phyloP scores from a whole-genome alignment of 2,113 vertebrate genomes.

The Brachypodius melanocephalos region DNA sequence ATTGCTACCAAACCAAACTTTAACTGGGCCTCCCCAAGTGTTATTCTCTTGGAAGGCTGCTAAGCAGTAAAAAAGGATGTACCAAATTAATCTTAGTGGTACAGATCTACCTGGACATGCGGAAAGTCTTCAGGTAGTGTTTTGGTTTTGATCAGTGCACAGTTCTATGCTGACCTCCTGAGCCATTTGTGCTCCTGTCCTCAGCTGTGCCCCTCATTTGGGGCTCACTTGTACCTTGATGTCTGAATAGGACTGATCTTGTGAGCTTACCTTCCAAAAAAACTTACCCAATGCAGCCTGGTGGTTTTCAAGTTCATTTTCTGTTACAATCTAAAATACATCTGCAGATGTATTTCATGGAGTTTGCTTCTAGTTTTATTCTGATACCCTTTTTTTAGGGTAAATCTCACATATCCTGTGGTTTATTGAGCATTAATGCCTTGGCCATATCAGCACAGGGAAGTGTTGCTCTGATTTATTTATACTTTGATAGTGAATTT shows the following conservation, averaged over 20 bases:
- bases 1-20: not conserved
- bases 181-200: not conserved
- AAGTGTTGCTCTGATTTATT: not conserved
- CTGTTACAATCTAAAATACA: not conserved
- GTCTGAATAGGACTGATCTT: not conserved
- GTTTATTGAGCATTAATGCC: not conserved
- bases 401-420: not conserved
- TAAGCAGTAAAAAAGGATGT: not conserved
- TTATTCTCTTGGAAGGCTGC: not conserved
- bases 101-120: not conserved
- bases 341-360: not conserved
- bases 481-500: not conserved
- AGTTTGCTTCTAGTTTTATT: not conserved
- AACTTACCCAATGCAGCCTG: not conserved
- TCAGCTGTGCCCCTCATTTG: not conserved
- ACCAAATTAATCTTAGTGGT: not conserved
- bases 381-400: not conserved
- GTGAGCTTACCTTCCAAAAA: not conserved
- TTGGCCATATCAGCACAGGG: not conserved
- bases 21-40: not conserved
- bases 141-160: not conserved
- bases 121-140: not conserved
- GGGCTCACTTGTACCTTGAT: not conserved
- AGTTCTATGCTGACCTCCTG: not conserved
- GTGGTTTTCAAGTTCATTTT: not conserved